Base-by-base conservation (phyloP, 2,888 invertebrate genomes). In the Archips crataeganus region DNA sequence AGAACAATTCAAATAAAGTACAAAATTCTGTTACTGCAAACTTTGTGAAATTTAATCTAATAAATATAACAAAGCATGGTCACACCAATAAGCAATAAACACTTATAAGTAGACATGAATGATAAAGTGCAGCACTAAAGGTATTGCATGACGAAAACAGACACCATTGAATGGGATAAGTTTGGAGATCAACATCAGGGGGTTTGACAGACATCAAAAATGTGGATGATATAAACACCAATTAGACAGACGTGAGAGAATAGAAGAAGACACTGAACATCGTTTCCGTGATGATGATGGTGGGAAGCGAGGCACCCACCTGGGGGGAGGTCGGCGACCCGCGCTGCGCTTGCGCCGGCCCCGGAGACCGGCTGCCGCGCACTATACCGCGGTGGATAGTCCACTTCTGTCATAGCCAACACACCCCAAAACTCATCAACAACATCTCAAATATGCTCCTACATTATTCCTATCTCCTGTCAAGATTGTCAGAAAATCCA, bases 371-470 rank as follows among this genome's bases (percentile, higher is more conserved):
- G 90, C 95, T 95, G 92, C 96, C 96, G 91, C 97, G 96, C 87
- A 96, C 96, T 90, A 97, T 96, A 94, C 97, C 97, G 88, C 97
- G 96, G 93, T 97, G 97, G 94, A 96, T 95, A 93, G 96, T 97
- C 97, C 97, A 97, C 96, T 96, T 97, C 97, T 97, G 96, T 88
- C 86, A 87, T 88, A 89, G 86, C 84, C 86, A 92, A 92, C 82
- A 92, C 82, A 90, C 80, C 80, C 83, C 85, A 81, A 85, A 80
- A 86, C 83, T 84, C 79, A 68, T 61, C 59, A 36, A 71, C 51
- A 63, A 75, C 51, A 49, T 39, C 32, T 66, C 42, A 61, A 59
- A 5, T 57, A 13, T 49, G 65, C 6, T 54, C 47, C 70, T 70
- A 74, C 49, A 32, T 54, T 49, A 54, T 2, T 62, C 59, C 59